Base-by-base conservation (phyloP, 1,140 invertebrate genomes). In the Leucophenga varia region DNA sequence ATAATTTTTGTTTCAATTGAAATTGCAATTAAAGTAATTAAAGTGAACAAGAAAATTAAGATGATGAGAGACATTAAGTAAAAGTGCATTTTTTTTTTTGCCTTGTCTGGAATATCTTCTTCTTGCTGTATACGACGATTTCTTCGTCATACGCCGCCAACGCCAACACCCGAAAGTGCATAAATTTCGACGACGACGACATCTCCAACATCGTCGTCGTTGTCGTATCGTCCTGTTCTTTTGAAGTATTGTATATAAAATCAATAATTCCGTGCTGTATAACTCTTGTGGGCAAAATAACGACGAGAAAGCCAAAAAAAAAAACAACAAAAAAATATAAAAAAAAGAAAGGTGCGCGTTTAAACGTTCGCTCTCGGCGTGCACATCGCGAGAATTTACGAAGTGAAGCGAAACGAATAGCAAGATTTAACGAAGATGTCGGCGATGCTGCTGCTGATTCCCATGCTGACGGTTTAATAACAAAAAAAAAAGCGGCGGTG, bases 191-290 rank as follows among this genome's bases (percentile, higher is more conserved):
- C 10, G 22, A 25, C 5, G 22, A 25, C 22, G 22, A 25, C 22
- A 25, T 5, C 22, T 5, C 5, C 5, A 10, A 25, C 22, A 25
- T 25, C 22, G 10, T 6, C 22, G 22, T 25, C 22, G 22, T 25
- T 10, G 53, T 20, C 45, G 30, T 47, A 55, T 47, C 54, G 49
- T 54, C 51, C 43, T 64, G 64, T 47, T 55, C 43, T 64, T 59
- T 47, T 55, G 45, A 52, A 55, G 50, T 46, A 48, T 41, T 52
- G 47, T 52, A 41, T 6, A 37, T 12, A 65, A 67, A 67, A 67
- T 67, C 63, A 48, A 67, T 67, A 67, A 68, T 57, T 68, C 57
- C 63, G 64, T 67, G 63, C 63, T 67, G 63, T 67, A 67, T 67
- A 67, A 67, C 47, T 65, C 65, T 25, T 25, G 22, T 10, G 22